Base-by-base conservation (phyloP, 2,113 vertebrate species). In the Prinia subflava region DNA sequence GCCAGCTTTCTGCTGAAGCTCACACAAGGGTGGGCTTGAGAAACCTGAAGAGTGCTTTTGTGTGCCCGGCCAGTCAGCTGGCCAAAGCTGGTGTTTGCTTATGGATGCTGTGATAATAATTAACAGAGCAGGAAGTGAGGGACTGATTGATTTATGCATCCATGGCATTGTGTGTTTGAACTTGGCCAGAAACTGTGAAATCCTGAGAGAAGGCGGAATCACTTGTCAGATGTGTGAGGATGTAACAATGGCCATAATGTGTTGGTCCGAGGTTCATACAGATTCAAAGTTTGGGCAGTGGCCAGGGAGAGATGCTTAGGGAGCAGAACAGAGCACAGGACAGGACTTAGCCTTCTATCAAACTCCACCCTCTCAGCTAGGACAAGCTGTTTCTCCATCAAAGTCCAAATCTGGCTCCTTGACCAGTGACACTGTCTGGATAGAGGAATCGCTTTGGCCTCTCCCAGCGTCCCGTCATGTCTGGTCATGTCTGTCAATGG, bases 41-140 rank as follows among this genome's bases (percentile, higher is more conserved):
- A 83, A 96, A 95, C 76, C 39, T 88, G 47, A 96, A 90, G 92
- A 90, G 69, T 73, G 71, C 89, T 93, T 95, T 96, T 96, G 92
- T 97, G 86, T 67, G 73, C 52, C 8, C 0, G 4, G 53, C 87
- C 52, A n/a, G 78, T 97, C 91, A 93, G 91, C 93, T 93, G 96
- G 50, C 81, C 93, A 55, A 47, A 83, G 83, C 87, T 56, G 4
- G 53, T 91, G 90, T 95, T 97, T 96, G 92, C 95, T 91, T 92
- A 49, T 89, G 81, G 94, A 27, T 92, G 79, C 62, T 76, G 79
- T 44, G 93, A 90, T 91, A 94, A 92, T 81, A 93, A 94, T 97
- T 95, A 96, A 94, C 76, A 41, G 82, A 92, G 89, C 57, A 95
- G 96, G 95, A 97, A 96, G 81, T 35, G 57, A 79, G 52, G 41